Evolutionary conservation across 1,140 invertebrate genomes (phyloP), one percentile per base, ranked within the genome.

Genomic region (Trichoplusia ni): DNA sequence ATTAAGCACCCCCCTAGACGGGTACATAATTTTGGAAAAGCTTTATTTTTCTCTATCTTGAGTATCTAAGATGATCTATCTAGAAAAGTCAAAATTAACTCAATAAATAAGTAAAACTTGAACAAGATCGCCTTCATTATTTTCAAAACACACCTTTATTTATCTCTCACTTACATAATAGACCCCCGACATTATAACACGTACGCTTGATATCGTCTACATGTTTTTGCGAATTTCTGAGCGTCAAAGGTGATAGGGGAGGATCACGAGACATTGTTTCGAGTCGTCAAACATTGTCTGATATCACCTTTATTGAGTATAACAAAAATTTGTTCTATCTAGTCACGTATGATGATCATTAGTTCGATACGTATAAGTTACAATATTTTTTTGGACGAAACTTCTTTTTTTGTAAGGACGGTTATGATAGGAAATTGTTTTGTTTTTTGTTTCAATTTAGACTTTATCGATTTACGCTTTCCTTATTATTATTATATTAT

Each of bases 221-320:
- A 71, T 73, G 71, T 79, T 71, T 71, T 72, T 67, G 69, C 54
- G 73, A 72, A 71, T 77, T 79, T 69, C 65, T 58, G 59, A 46
- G 58, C 67, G 69, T 71, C 73, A 73, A 72, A 77, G 68, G 62
- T 74, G 75, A 79, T 81, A 79, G 71, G 72, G 67, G 65, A 67
- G 47, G 77, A 77, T 73, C 79, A 64, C 68, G 69, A 69, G 67
- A 77, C 77, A 70, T 79, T 73, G 75, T 79, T 79, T 72, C 67
- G 27, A 38, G 29, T 69, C 69, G 68, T 70, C 66, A 69, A 73
- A 73, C 67, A 69, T 42, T 47, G 56, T 31, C n/a, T 9, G 42
- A 9, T 47, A 60, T 46, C 40, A 59, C 27, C 56, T 60, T 60
- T 33, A 46, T 46, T 47, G 27, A 31, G 29, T 47, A 14, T 18